phyloP scores from a whole-genome alignment of 2,888 invertebrate genomes.

The Melipona beecheii region DNA sequence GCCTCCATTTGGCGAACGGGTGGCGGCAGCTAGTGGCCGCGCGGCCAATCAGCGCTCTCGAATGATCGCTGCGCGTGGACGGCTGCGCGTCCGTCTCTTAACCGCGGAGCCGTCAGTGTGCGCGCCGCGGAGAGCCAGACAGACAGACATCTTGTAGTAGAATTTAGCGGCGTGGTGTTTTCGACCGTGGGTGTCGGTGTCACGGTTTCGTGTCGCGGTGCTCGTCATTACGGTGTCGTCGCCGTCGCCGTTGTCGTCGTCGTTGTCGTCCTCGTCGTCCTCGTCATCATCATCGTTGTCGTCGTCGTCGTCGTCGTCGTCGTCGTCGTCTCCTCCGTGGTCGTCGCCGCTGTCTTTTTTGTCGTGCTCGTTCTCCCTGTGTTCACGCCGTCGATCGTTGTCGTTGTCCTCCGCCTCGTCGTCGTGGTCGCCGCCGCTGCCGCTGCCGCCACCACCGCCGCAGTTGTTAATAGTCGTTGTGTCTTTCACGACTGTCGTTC shows the following conservation, averaged over 20 bases:
- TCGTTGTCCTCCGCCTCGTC: conserved; percentile 17
- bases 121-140: conserved; percentile 79
- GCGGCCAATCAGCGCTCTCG: conserved; percentile 69
- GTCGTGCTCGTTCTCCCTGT: conserved; percentile 43
- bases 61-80: conserved; percentile 81
- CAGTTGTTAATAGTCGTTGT: conserved; percentile 24
- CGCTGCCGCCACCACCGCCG: not conserved
- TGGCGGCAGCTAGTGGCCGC: conserved; percentile 67
- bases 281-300: conserved; percentile 50
- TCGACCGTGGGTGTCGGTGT: conserved; percentile 76
- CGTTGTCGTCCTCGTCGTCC: conserved; percentile 42
- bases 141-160: conserved; percentile 83
- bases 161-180: conserved; percentile 81
- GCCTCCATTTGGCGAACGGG: conserved; percentile 48
- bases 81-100: conserved; percentile 76
- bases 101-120: conserved; percentile 80
- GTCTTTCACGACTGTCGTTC: conserved; percentile 26
- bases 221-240: conserved; percentile 68
- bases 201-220: conserved; percentile 72
- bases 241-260: conserved; percentile 56
- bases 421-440: not conserved
- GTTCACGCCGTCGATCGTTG: conserved; percentile 31
- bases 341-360: conserved; percentile 18
- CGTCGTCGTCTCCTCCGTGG: conserved; percentile 53
- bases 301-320: conserved; percentile 29